A percentile compares a stretch with the other conserved stretches of the same genome.
These are phyloP conservation scores for Myrmecobius fasciatus DNA, from an alignment of 2,113 vertebrate species.

Conservation along the genomic window DNA sequence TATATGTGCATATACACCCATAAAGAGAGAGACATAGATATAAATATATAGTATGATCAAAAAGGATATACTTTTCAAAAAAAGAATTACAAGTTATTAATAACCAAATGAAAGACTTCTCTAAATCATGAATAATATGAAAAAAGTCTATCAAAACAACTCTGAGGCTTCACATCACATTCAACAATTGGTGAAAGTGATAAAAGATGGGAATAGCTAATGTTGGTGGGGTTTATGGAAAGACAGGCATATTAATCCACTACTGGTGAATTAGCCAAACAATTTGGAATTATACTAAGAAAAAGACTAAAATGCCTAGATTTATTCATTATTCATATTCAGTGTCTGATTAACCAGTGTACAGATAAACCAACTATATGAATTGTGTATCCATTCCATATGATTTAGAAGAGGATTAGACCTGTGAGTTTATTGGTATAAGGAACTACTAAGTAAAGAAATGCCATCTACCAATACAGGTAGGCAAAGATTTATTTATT, in stretches of 20 bases:
- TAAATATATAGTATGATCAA: neutral
- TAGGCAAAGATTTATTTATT: neutral
- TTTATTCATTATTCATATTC: neutral
- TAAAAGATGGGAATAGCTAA: neutral
- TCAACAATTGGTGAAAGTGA: neutral
- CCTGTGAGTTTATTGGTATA: neutral
- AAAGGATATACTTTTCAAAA: neutral
- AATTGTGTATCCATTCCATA: neutral
- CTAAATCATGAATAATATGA: neutral
- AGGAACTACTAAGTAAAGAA: neutral
- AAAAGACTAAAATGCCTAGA: neutral
- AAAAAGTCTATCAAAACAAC: neutral
- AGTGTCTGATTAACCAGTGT: neutral
- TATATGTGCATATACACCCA: neutral
- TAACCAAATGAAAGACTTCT: neutral
- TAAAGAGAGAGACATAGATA: no score
- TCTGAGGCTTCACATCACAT: neutral
- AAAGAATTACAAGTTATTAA: neutral
- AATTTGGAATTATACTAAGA: neutral
- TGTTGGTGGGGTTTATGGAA: neutral
- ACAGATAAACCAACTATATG: neutral
- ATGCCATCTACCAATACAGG: neutral
- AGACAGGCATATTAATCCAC: neutral
- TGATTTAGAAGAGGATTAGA: neutral
- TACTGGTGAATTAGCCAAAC: neutral